Base-by-base conservation (phyloP, 2,797 vertebrate genomes). In the Limosa lapponica region DNA sequence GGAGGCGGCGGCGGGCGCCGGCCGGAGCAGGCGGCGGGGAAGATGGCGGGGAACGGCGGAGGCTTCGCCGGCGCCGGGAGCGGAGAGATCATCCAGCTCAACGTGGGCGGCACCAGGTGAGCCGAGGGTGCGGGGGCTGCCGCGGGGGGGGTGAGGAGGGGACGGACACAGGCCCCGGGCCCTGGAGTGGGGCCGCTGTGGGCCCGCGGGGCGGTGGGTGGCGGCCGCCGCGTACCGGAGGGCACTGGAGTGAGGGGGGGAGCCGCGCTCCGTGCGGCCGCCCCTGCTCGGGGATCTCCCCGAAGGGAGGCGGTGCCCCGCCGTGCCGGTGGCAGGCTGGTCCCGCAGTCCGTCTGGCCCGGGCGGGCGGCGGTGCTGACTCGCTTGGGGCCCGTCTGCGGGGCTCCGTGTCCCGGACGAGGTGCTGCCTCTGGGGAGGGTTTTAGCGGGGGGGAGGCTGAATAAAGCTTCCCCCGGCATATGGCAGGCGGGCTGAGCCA, bases 41-140 rank as follows among this genome's bases (percentile, higher is more conserved):
- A 96, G 95, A 99, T 99, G 99, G 99, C 99, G 73, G 98, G 98
- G 87, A 98, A 98, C 88, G 98, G 98, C 80, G 98, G 97, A 96
- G 98, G 95, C 93, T 57, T 98, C 46, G 95, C 98, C 36, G 97
- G 87, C 18, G 94, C 98, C 2, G 99, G 98, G 65, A 98, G 98
- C 96, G 99, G 99, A 74, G 99, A 99, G 97, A 99, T 99, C 95
- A 99, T 99, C 96, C 99, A 99, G 98, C 97, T 99, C 32, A 99
- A 99, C 95, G 99, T 99, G 94, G 99, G 99, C 41, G 99, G 99
- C 69, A 99, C 99, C 81, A 98, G 99, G 99, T 99, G 97, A 97
- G 97, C 27, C 30, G 15, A 4, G 34, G 51, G 28, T 18, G 16
- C 10, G 17, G 18, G 19, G 44, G 9, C 13, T 7, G 49, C 27